These are phyloP conservation scores for Gambusia holbrooki DNA, from an alignment of 2,113 vertebrate species.

Conservation along the genomic window DNA sequence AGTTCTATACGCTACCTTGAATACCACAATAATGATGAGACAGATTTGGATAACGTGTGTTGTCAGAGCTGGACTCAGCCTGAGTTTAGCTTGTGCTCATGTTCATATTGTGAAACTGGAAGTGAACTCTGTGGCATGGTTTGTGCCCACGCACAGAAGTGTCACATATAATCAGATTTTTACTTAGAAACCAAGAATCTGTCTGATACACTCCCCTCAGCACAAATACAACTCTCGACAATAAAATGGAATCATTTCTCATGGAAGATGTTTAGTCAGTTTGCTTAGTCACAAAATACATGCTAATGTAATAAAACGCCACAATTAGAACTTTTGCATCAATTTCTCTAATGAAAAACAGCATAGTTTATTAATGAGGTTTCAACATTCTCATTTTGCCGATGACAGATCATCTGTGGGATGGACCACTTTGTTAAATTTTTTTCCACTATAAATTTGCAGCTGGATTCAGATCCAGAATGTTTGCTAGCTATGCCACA, in stretches of 20 bases:
- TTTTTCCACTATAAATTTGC: too few species aligned
- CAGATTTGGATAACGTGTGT: constrained; percentile 30
- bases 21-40: constrained; percentile 30
- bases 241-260: neutral
- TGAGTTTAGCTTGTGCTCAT: constrained; percentile 1
- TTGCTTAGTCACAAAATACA: neutral
- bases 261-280: neutral
- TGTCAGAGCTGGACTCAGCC: constrained; percentile 15
- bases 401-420: too few species aligned
- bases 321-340: neutral
- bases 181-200: neutral
- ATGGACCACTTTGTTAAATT: too few species aligned
- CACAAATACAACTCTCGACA: neutral
- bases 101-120: neutral
- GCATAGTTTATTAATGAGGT: too few species aligned
- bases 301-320: neutral
- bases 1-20: constrained; percentile 6
- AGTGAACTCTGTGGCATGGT: neutral
- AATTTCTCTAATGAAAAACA: too few species aligned
- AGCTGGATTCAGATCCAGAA: too few species aligned
- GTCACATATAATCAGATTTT: constrained; percentile 18
- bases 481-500: too few species aligned
- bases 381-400: too few species aligned
- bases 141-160: constrained; percentile 9
- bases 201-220: neutral